Evolutionary conservation across 2,888 invertebrate species (phyloP).

Genomic region (Caenorhabditis angaria): DNA sequence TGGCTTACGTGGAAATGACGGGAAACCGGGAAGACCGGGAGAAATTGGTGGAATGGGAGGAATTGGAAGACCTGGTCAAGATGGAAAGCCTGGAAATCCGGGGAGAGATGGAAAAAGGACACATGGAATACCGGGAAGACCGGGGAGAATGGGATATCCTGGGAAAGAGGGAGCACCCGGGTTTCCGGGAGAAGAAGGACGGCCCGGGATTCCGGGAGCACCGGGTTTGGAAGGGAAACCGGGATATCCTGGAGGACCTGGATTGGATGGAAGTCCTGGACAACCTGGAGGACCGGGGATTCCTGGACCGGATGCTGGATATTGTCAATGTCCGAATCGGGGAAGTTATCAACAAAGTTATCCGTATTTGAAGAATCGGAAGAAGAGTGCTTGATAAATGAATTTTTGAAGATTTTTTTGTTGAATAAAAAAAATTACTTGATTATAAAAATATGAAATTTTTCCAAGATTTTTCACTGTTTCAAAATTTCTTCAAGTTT

Average conservation of each 20-base stretch:
- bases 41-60: slow-evolving; percentile 28
- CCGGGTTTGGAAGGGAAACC: slow-evolving; percentile 36
- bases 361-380: slow-evolving; percentile 22
- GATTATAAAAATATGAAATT: background rate
- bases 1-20: slow-evolving; percentile 42
- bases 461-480: too few species aligned
- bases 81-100: slow-evolving; percentile 41
- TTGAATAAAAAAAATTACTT: slow-evolving; percentile 21
- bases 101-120: slow-evolving; percentile 40
- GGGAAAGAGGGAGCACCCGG: slow-evolving; percentile 43
- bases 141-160: slow-evolving; percentile 38
- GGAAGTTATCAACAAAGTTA: background rate
- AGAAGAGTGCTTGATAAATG: slow-evolving; percentile 6
- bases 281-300: slow-evolving; percentile 31
- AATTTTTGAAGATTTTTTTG: slow-evolving; percentile 11
- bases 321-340: slow-evolving; percentile 45
- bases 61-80: slow-evolving; percentile 32
- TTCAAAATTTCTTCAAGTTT: too few species aligned
- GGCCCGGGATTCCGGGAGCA: slow-evolving; percentile 36
- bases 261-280: slow-evolving; percentile 34
- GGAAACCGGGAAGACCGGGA: slow-evolving; percentile 43
- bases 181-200: slow-evolving; percentile 27
- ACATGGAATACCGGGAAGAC: slow-evolving; percentile 27
- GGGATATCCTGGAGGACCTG: slow-evolving; percentile 27
- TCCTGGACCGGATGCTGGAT: slow-evolving; percentile 46